Conservation (phyloP, 1,140 invertebrate species). For the Pantala flavescens region DNA sequence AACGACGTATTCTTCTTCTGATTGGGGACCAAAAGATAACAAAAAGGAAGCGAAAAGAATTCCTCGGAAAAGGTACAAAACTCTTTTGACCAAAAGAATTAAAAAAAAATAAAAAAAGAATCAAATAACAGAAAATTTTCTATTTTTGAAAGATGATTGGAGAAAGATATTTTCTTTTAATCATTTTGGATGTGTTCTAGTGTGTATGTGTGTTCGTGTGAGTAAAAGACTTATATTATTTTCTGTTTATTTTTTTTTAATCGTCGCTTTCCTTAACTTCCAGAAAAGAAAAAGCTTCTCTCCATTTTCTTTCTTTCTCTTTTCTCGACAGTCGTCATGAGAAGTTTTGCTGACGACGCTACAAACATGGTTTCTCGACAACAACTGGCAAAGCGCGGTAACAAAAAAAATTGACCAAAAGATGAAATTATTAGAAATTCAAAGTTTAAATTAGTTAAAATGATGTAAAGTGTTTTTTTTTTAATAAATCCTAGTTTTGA, state of each 20-base stretch:
- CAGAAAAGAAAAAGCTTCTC: constrained; percentile 1
- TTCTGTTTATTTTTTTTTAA: not conserved
- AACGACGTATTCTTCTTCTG: not conserved
- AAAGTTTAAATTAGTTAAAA: not conserved
- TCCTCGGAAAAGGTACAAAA: not conserved
- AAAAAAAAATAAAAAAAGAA: too few species aligned
- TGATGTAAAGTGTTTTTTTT: not conserved
- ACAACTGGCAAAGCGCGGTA: not conserved
- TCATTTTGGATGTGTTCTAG: not conserved
- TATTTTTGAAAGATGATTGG: not conserved
- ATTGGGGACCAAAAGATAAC: not conserved
- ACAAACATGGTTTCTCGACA: not conserved
- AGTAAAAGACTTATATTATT: constrained; percentile 1
- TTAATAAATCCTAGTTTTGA: not conserved
- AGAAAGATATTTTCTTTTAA: not conserved
- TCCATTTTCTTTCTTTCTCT: not conserved
- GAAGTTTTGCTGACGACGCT: not conserved
- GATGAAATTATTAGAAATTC: not conserved
- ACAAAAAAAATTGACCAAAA: not conserved
- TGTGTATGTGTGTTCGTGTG: constrained; percentile 4
- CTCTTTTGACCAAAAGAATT: too few species aligned
- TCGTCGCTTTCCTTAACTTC: not conserved
- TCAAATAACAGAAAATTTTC: not conserved
- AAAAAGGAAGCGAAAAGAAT: not conserved
- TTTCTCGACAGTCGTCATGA: not conserved